Base-by-base conservation (phyloP, 2,888 invertebrate species). In the Athalia cordata region DNA sequence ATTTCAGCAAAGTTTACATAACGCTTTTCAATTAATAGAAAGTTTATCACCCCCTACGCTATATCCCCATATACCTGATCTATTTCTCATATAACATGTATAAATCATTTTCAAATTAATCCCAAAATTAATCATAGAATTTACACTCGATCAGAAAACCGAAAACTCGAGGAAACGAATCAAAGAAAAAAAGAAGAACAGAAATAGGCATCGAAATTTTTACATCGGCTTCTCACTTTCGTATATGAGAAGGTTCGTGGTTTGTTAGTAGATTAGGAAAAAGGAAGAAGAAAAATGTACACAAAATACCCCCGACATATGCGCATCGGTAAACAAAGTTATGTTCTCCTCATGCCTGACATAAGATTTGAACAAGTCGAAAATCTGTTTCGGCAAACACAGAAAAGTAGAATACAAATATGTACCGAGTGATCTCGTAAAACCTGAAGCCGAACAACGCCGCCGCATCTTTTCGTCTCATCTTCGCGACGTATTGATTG, bases 391-490 rank as follows among this genome's bases (percentile, higher is more conserved):
- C 87, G 84, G 84, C 85, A 89, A 89, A 88, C 88, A 87, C 79
- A 85, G 86, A 83, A 86, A 85, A 89, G 89, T 88, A 86, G 87
- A 88, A 87, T 88, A 87, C 88, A 89, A 89, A 89, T 89, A 88
- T 86, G 84, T 86, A 62, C 75, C 83, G 84, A 84, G 84, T 84
- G 82, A 81, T 84, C 83, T 83, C 82, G 82, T 82, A 82, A 85
- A 84, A 85, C 81, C 79, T 79, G 66, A 80, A 68, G 78, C 75
- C 29, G 29, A 29, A 29, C 29, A 29, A 29, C 29, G 29, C 29
- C 29, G 29, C 29, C 29, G 29, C 29, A 29, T 29, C 29, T 29
- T 75, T 75, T 64, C 49, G 50, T 64, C 29, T 75, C 29, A 47
- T 68, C 52, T 43, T 13, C 6, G 11, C 52, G 47, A 15, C 72